These are phyloP conservation scores for Drosophila ogumai DNA, from an alignment of 1,140 invertebrate species.

Conservation along the genomic window DNA sequence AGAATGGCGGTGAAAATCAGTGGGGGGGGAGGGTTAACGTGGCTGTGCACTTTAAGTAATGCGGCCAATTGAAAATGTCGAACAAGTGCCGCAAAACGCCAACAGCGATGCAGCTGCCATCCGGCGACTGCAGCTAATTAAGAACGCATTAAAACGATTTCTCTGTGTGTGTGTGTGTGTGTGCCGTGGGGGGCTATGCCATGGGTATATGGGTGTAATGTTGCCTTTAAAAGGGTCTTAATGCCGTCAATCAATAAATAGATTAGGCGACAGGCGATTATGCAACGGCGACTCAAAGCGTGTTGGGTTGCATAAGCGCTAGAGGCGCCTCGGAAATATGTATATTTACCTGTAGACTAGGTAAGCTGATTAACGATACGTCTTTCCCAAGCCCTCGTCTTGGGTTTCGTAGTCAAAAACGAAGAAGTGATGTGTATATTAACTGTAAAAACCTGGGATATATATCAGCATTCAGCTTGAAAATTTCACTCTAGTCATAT, in stretches of 20 bases:
- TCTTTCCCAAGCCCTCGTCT: background rate
- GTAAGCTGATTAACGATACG: conserved; percentile 35
- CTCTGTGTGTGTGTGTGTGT: conserved; percentile 4
- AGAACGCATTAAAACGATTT: conserved; percentile 76
- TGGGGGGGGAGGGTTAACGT: background rate
- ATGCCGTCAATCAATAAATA: conserved; percentile 42
- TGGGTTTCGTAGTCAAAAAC: conserved; percentile 10
- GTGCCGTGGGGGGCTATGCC: background rate
- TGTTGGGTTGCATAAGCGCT: conserved; percentile 28
- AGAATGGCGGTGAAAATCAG: conserved; percentile 1
- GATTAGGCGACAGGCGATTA: conserved; percentile 39
- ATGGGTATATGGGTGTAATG: conserved; percentile 3
- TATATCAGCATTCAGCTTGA: conserved; percentile 2
- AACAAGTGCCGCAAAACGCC: conserved; percentile 66
- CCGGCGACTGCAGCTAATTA: conserved; percentile 63
- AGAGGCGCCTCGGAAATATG: conserved; percentile 6
- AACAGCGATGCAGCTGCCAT: conserved; percentile 20
- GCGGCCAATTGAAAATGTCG: conserved; percentile 79
- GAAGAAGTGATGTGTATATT: conserved; percentile 16
- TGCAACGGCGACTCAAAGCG: conserved; percentile 31
- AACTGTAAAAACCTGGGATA: background rate
- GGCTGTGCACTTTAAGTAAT: conserved; percentile 69
- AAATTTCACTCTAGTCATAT: background rate
- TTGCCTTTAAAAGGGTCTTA: conserved; percentile 38
- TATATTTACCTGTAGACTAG: background rate